Base-by-base conservation (phyloP, 2,797 vertebrate genomes). In the Syngnathus rostellatus region DNA sequence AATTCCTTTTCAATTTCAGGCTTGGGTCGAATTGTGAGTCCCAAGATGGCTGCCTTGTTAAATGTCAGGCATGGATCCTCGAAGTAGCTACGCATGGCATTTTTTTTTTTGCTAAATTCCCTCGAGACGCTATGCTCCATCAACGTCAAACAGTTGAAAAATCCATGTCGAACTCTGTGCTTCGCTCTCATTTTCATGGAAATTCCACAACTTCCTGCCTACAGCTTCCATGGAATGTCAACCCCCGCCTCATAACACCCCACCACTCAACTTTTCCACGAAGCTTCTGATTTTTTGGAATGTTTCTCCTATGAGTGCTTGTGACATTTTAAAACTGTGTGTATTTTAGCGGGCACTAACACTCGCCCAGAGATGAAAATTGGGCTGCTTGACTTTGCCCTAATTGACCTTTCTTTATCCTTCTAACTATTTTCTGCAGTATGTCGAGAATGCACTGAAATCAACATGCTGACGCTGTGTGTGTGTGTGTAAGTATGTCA, bases 161-260 rank as follows among this genome's bases (percentile, higher is more conserved):
- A 88, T 85, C 81, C 75, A 72, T 70, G 73, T 67, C 68, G 68
- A 76, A 74, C 72, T 74, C 76, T 83, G 74, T 91, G 90, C 90
- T 91, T 89, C 87, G 82, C 82, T 85, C 84, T 81, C 68, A 89
- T 89, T 88, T 88, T 87, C 85, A 90, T 88, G 80, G 90, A 88
- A 86, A 92, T 91, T 89, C 86, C 84, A 87, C 88, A 91, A 91
- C 89, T 86, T 92, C 87, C 87, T 90, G 89, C 86, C 80, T 81
- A 51, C 77, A 86, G 85, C 79, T 75, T 74, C 72, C 75, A 68
- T 81, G 88, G 88, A 91, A 91, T 89, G 85, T 76, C 31, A 17
- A 31, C 55, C 55, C 55, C 55, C 55, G 19, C 55, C 76, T 76
- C 83, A 31, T 31, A 77, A 86, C 79, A 69, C 68, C 78, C 76